Percentiles rank a stretch among this genome's conserved stretches.
phyloP scores from a whole-genome alignment of 92 coral and sea anemone species.

The Montipora capitata region DNA sequence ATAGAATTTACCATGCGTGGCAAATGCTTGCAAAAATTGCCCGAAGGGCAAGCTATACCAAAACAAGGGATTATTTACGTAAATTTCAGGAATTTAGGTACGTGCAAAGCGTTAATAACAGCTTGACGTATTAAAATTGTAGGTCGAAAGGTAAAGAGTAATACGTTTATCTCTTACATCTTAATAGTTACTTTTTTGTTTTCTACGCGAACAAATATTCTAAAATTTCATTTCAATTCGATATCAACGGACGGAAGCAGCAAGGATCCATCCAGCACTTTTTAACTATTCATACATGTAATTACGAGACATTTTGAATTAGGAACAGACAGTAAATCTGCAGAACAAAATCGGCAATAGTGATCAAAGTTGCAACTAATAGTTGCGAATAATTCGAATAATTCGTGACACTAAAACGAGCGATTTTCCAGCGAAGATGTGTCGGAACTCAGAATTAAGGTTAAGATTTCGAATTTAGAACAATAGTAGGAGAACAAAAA shows the following conservation, averaged over 20 bases:
- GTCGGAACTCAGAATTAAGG: too few relatives aligned
- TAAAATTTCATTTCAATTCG: neutral
- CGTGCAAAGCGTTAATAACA: neutral
- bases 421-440: too few relatives aligned
- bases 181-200: neutral
- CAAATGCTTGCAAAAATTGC: neutral
- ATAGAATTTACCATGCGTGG: neutral
- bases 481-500: neutral
- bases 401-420: too few relatives aligned
- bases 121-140: neutral
- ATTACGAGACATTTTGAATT: too few relatives aligned
- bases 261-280: too few relatives aligned
- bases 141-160: neutral
- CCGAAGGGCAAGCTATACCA: neutral
- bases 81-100: constrained; percentile 1
- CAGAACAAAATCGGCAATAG: too few relatives aligned
- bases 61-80: neutral
- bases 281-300: too few relatives aligned
- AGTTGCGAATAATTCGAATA: too few relatives aligned
- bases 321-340: too few relatives aligned
- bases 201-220: neutral
- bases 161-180: neutral
- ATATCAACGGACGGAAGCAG: too few relatives aligned
- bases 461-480: too few relatives aligned
- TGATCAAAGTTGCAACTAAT: too few relatives aligned